These are phyloP conservation scores for Vulpes ferrilata DNA, from an alignment of 2,113 vertebrate species.

Conservation along the genomic window DNA sequence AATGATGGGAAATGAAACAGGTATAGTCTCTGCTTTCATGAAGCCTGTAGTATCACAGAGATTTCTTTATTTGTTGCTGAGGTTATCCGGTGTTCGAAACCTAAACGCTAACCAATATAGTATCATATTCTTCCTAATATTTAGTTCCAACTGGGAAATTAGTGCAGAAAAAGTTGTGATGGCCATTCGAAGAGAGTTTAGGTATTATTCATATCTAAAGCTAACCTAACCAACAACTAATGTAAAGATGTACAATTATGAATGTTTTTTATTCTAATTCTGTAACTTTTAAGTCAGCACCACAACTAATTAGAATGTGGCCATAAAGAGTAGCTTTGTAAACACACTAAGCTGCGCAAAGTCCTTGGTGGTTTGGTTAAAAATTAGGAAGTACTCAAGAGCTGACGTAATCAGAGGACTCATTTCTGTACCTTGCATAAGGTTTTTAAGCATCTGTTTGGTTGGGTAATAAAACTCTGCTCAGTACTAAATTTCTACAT, in stretches of 20 bases:
- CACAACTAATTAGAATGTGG: neutral
- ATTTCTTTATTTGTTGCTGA: conserved; percentile 1
- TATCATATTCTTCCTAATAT: neutral
- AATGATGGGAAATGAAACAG: neutral
- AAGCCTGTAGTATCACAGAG: neutral
- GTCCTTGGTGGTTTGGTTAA: neutral
- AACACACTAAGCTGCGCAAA: neutral
- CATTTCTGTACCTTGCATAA: neutral
- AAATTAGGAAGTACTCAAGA: conserved; percentile 51
- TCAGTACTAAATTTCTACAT: conserved; percentile 72
- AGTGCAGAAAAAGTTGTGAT: neutral
- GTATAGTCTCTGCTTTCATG: neutral
- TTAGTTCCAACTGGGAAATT: conserved; percentile 3
- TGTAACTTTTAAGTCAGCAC: conserved; percentile 13
- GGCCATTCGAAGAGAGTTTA: neutral
- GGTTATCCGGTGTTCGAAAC: neutral
- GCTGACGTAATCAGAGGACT: conserved; percentile 14
- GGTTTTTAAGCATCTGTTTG: conserved; percentile 58
- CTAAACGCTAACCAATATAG: neutral
- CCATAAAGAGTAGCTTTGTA: neutral
- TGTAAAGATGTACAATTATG: neutral
- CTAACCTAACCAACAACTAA: neutral
- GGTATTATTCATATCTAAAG: conserved; percentile 44
- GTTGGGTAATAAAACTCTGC: conserved; percentile 33
- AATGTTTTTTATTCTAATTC: conserved; percentile 34